Evolutionary conservation across 2,888 invertebrate genomes (phyloP).

Genomic region (Microctonus aethiopoides): DNA sequence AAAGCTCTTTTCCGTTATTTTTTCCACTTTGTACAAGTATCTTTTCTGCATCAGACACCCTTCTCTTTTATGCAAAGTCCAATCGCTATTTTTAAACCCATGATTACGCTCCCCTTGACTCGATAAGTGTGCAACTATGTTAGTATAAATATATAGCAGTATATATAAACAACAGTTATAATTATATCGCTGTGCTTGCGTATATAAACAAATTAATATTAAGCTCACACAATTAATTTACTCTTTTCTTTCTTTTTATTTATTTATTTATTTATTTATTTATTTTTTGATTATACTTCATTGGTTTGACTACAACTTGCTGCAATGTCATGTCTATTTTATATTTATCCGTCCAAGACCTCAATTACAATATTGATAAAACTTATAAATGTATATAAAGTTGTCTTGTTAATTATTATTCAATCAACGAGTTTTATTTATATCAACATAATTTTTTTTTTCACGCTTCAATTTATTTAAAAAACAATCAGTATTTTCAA

Average conservation of each 20-base stretch:
- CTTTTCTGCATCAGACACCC: not conserved
- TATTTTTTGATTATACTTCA: not conserved
- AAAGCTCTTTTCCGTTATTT: not conserved
- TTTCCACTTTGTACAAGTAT: not conserved
- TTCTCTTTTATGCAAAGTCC: not conserved
- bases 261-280: not conserved
- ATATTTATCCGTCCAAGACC: not conserved
- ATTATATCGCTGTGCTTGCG: not conserved
- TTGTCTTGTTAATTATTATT: not conserved
- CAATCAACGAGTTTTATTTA: not conserved
- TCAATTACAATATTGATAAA: not conserved
- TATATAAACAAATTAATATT: no score
- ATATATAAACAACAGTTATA: not conserved
- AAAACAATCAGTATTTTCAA: no score
- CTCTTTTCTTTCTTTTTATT: no score
- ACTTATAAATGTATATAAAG: not conserved
- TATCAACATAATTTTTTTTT: not conserved
- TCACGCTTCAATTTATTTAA: not conserved
- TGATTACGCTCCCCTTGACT: not conserved
- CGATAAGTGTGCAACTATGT: no score
- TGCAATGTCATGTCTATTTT: not conserved
- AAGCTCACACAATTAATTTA: no score
- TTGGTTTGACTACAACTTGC: not conserved
- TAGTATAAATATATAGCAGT: no score
- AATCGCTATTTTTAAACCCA: not conserved